These are phyloP conservation scores for Heterocephalus glaber DNA, from an alignment of 2,113 vertebrate genomes.

Conservation along the genomic window DNA sequence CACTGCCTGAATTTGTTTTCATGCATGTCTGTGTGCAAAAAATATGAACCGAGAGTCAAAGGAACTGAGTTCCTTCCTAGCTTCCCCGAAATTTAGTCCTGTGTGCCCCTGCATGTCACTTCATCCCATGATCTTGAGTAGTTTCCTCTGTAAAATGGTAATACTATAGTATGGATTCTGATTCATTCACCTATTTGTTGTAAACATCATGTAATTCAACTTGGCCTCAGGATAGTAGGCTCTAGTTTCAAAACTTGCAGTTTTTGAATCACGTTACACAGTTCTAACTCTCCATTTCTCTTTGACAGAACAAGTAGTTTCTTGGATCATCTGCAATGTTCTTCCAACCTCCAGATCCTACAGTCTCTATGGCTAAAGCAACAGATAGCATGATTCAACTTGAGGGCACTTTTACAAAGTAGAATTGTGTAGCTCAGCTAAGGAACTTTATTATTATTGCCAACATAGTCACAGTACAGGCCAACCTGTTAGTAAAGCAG, in stretches of 20 bases:
- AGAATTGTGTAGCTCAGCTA: background rate
- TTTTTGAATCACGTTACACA: background rate
- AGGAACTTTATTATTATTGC: background rate
- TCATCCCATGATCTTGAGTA: background rate
- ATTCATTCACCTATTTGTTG: background rate
- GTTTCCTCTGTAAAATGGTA: background rate
- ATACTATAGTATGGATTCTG: background rate
- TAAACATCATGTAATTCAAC: conserved; percentile 19
- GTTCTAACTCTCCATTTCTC: background rate
- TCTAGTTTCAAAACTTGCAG: background rate
- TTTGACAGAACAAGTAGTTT: background rate
- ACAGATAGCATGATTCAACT: background rate
- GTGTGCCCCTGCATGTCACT: background rate
- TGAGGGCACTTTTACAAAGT: background rate
- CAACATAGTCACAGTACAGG: background rate
- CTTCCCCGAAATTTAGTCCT: background rate
- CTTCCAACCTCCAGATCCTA: background rate
- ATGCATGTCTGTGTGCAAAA: background rate
- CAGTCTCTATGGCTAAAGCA: background rate
- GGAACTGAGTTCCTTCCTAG: background rate
- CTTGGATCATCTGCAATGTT: background rate
- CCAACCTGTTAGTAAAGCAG: background rate
- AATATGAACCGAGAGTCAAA: background rate
- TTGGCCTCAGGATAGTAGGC: background rate
- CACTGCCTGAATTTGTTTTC: background rate